Percentiles rank a stretch among this genome's conserved stretches.
phyloP scores from a whole-genome alignment of 2,113 vertebrate species.

The Beaufortia kweichowensis region DNA sequence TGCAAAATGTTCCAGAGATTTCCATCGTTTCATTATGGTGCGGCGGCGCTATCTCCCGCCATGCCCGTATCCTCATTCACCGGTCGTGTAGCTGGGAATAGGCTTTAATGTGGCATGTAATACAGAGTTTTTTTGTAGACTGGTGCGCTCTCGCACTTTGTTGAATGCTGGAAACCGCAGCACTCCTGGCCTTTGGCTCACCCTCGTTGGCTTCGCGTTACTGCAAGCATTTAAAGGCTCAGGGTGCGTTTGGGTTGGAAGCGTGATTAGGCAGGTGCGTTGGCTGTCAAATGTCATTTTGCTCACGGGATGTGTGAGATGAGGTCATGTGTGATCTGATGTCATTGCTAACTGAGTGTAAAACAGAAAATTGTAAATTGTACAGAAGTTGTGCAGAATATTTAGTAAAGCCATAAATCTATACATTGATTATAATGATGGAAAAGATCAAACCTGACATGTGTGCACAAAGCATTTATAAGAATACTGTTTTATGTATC shows the following conservation, averaged over 20 bases:
- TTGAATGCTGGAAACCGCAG: slow-evolving; percentile 18
- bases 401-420: not conserved
- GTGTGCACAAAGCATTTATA: too few relatives aligned
- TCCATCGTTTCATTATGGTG: slow-evolving; percentile 51
- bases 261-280: slow-evolving; percentile 20
- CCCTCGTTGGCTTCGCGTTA: not conserved
- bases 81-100: slow-evolving; percentile 48
- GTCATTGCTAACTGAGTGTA: not conserved
- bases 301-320: not conserved
- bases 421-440: not conserved
- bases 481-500: too few relatives aligned
- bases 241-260: slow-evolving; percentile 15
- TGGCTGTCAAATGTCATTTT: slow-evolving; percentile 16
- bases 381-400: not conserved
- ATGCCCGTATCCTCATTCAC: slow-evolving; percentile 34
- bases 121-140: slow-evolving; percentile 43
- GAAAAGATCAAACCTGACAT: not conserved
- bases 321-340: not conserved
- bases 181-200: slow-evolving; percentile 29
- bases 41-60: slow-evolving; percentile 1
- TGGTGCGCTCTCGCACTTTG: slow-evolving; percentile 2
- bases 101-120: slow-evolving; percentile 41
- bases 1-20: slow-evolving; percentile 44
- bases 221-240: slow-evolving; percentile 2
- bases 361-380: not conserved